phyloP scores from a whole-genome alignment of 1,140 invertebrate genomes.

The Drosophila tristis region DNA sequence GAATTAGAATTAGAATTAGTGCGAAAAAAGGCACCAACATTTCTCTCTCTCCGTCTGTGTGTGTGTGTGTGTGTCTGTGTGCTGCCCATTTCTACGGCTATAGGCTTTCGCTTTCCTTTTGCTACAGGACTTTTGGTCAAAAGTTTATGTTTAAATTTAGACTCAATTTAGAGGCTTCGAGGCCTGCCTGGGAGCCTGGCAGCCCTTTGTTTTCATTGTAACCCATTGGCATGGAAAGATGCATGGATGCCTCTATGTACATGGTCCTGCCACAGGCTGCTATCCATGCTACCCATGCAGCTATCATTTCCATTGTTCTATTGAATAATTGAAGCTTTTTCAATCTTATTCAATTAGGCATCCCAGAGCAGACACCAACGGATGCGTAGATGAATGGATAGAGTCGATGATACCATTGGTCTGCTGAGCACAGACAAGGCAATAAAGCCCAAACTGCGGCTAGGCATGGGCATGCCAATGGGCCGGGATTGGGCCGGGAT shows the following conservation, averaged over 20 bases:
- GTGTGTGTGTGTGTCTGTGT: no score
- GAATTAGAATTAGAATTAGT: slow-evolving; percentile 51
- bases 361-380: slow-evolving; percentile 14
- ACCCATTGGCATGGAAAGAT: slow-evolving; percentile 54
- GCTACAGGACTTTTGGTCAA: slow-evolving; percentile 26
- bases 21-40: background rate
- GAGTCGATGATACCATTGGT: slow-evolving; percentile 29
- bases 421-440: slow-evolving; percentile 38
- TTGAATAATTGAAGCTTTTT: slow-evolving; percentile 66
- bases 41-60: background rate
- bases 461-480: background rate
- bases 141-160: slow-evolving; percentile 47
- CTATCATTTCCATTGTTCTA: slow-evolving; percentile 44
- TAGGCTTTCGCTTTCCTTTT: background rate
- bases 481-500: background rate
- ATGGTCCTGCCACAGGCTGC: background rate
- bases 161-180: slow-evolving; percentile 28
- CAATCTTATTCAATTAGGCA: slow-evolving; percentile 62
- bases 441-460: slow-evolving; percentile 10
- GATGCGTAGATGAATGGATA: slow-evolving; percentile 37
- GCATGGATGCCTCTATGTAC: slow-evolving; percentile 35
- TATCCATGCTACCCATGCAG: background rate
- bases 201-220: slow-evolving; percentile 35
- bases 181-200: background rate
- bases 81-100: no score